Evolutionary conservation across 1,140 invertebrate species (phyloP).

Genomic region (Aphis gossypii): DNA sequence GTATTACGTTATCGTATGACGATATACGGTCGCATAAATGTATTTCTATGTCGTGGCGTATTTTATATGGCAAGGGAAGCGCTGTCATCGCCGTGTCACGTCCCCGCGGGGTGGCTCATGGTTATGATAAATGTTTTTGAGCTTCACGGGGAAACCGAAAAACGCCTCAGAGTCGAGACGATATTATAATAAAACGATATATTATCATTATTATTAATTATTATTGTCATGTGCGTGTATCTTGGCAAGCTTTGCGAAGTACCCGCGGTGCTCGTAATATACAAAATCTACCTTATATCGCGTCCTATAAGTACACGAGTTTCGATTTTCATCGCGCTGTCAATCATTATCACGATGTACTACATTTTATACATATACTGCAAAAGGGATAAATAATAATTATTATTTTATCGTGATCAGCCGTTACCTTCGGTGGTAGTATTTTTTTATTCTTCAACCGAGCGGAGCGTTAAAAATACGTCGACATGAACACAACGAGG

Average conservation of each 20-base stretch:
- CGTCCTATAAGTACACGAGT: not conserved
- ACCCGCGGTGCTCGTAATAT: not conserved
- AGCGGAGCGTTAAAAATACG: not conserved
- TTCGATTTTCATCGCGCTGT: not conserved
- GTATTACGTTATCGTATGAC: not conserved
- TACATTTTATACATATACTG: not conserved
- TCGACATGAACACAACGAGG: not conserved
- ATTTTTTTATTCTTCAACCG: not conserved
- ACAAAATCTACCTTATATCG: not conserved
- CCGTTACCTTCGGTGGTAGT: not conserved
- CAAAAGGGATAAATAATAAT: not conserved
- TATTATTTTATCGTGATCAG: not conserved
- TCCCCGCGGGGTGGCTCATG: not conserved
- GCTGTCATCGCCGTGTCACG: not conserved
- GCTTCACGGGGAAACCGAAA: not conserved
- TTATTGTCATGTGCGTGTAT: not conserved
- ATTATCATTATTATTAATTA: slow-evolving; percentile 11
- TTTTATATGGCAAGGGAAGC: not conserved
- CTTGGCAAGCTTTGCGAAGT: not conserved
- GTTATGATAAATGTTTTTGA: not conserved
- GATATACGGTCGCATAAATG: not conserved
- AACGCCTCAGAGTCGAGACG: not conserved
- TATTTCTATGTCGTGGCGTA: not conserved
- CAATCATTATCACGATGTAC: not conserved
- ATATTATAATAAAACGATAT: not conserved